Evolutionary conservation across 2,113 vertebrate species (phyloP).

Genomic region (Limanda limanda): DNA sequence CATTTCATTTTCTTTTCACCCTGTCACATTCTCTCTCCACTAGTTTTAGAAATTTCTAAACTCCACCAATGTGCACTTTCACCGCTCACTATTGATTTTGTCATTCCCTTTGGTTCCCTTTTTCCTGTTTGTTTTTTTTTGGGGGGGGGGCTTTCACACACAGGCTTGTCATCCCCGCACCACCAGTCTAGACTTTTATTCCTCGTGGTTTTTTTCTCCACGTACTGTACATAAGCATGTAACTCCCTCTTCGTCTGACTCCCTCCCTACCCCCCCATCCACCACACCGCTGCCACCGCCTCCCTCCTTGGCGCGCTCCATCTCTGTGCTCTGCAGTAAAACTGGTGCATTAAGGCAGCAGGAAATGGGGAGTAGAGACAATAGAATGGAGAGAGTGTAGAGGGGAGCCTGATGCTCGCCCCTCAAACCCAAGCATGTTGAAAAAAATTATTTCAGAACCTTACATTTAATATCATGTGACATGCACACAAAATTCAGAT

Average conservation of each 20-base stretch:
- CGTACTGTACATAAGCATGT: constrained; percentile 57
- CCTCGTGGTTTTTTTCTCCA: constrained; percentile 32
- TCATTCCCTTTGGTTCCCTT: constrained; percentile 38
- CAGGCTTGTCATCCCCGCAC: background rate
- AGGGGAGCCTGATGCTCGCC: constrained; percentile 38
- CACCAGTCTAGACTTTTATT: constrained; percentile 36
- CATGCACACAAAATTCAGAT: constrained; percentile 3
- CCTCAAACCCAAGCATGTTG: constrained; percentile 23
- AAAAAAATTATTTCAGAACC: constrained; percentile 15
- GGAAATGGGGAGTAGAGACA: constrained; percentile 78
- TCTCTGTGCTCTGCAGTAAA: constrained; percentile 83
- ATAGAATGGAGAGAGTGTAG: constrained; percentile 70
- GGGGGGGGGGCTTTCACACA: background rate
- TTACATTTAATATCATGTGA: background rate
- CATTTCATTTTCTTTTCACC: background rate
- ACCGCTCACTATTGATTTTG: constrained; percentile 17
- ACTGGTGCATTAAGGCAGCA: constrained; percentile 81
- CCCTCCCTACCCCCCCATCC: constrained; percentile 36
- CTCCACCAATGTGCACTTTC: constrained; percentile 20
- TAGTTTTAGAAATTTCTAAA: constrained; percentile 44
- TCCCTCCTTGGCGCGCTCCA: constrained; percentile 71
- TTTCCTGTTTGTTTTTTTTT: background rate
- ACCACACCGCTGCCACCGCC: constrained; percentile 26
- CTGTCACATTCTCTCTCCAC: background rate
- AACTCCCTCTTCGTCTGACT: constrained; percentile 58